Base-by-base conservation (phyloP, 2,797 vertebrate species). In the Lindbergichthys nudifrons region DNA sequence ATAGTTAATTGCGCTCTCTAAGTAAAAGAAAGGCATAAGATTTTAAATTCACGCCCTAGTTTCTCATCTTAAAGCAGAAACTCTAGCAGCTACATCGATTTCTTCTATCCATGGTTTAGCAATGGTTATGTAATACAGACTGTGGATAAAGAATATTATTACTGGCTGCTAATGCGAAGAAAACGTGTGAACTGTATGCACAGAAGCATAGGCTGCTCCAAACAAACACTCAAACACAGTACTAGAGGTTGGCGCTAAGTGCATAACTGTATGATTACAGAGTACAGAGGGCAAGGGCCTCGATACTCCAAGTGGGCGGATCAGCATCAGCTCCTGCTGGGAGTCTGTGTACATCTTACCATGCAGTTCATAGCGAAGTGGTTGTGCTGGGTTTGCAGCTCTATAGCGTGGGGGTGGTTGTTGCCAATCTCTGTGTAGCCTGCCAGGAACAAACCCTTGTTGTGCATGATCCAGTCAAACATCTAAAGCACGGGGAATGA, bases 391-490 rank as follows among this genome's bases (percentile, higher is more conserved):
- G 98, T 99, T 93, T 99, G 98, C 83, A 99, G 97, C 89, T 99
- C 98, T 90, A 97, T 94, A 0, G 98, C 97, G 0, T 99, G 98
- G 30, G 97, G 96, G 75, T 99, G 97, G 93, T 97, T 98, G 94
- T 97, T 97, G 81, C 98, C 98, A 0, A 99, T 99, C 91, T 99
- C 98, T 0, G 98, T 99, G 94, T 99, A 99, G 92, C 96, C 97
- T 74, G 98, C 98, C 92, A 99, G 94, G 93, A 99, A 99, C 87
- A 99, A 95, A 85, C 97, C 97, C 94, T 99, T 99, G 94, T 99
- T 99, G 96, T 99, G 98, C 93, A 98, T 96, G 95, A 99, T 99
- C 98, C 98, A 99, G 95, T 99, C 98, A 92, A 99, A 99, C 98
- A 99, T 99, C 98, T 99, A 94, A 88, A 12, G 66, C 45, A 74